Evolutionary conservation across 2,113 vertebrate species (phyloP).

Genomic region (Chaetodon auriga): DNA sequence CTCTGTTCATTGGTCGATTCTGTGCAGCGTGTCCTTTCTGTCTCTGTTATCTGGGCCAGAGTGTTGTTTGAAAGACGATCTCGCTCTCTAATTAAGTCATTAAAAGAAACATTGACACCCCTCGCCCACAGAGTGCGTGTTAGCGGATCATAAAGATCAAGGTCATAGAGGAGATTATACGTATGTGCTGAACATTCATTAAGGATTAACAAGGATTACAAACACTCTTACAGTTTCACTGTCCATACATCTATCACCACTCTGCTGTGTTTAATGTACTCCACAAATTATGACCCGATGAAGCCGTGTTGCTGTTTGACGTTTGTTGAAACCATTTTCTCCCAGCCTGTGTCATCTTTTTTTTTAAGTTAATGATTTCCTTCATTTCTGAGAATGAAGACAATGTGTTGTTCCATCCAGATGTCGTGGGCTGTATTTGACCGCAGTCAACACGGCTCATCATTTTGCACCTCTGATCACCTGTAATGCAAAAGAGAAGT

Average conservation of each 20-base stretch:
- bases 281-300: background rate
- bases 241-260: background rate
- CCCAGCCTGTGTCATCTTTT: background rate
- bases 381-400: background rate
- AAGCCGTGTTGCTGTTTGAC: background rate
- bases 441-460: too few species aligned
- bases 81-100: constrained; percentile 26
- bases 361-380: background rate
- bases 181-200: background rate
- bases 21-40: background rate
- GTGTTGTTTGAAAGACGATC: constrained; percentile 21
- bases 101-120: constrained; percentile 22
- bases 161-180: constrained; percentile 32
- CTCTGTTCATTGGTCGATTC: background rate
- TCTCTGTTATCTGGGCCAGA: background rate
- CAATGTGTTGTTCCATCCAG: too few species aligned
- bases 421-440: too few species aligned
- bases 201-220: constrained; percentile 15
- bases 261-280: background rate
- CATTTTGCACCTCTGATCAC: background rate
- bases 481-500: too few species aligned
- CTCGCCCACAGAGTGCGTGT: constrained; percentile 4
- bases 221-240: background rate
- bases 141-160: constrained; percentile 14
- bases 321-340: background rate